A percentile compares a stretch with the other conserved stretches of the same genome.
These are phyloP conservation scores for Zeus faber DNA, from an alignment of 2,113 vertebrate genomes.

Conservation along the genomic window DNA sequence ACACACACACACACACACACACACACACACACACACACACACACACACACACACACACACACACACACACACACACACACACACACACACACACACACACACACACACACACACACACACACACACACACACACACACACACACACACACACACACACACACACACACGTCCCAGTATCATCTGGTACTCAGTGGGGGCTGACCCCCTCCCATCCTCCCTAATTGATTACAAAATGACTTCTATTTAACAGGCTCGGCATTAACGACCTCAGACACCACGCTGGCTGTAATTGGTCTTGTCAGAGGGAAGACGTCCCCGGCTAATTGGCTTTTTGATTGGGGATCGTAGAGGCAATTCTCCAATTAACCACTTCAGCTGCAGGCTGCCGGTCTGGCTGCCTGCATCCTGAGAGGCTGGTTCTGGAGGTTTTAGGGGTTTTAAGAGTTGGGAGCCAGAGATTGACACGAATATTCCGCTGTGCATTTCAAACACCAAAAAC, in stretches of 20 bases:
- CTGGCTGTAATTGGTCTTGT: constrained; percentile 53
- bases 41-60: no score
- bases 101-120: constrained; percentile 1
- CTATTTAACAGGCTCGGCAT: constrained; percentile 43
- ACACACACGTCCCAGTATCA: constrained; percentile 4
- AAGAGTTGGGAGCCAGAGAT: not conserved
- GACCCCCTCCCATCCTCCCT: constrained; percentile 29
- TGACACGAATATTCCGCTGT: not conserved
- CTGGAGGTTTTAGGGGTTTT: constrained; percentile 1
- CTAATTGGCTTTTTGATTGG: constrained; percentile 60
- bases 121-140: not conserved
- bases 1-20: not conserved
- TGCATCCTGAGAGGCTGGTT: constrained; percentile 19
- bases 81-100: not conserved
- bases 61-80: not conserved
- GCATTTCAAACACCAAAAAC: not conserved
- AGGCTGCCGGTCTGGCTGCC: constrained; percentile 20
- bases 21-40: not conserved
- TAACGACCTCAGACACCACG: constrained; percentile 42
- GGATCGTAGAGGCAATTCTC: constrained; percentile 47
- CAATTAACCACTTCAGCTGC: constrained; percentile 37
- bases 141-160: not conserved
- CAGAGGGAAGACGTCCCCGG: constrained; percentile 38
- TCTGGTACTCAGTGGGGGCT: not conserved
- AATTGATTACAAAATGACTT: constrained; percentile 54